Conservation (phyloP, 2,797 vertebrate species). For the Argya squamiceps region DNA sequence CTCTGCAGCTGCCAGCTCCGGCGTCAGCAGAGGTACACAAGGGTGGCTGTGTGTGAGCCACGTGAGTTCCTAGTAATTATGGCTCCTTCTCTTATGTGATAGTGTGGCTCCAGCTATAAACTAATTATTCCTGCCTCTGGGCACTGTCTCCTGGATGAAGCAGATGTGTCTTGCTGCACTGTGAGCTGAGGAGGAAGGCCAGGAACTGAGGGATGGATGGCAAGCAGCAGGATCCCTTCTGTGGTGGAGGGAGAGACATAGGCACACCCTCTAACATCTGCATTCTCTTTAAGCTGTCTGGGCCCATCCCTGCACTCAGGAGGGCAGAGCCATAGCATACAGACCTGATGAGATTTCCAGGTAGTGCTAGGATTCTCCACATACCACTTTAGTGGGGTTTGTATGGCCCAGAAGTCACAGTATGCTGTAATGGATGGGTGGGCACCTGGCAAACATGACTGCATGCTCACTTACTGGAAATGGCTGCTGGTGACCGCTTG, state of each 20-base stretch:
- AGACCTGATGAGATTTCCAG: neutral
- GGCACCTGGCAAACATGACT: neutral
- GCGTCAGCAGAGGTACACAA: neutral
- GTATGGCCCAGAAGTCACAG: neutral
- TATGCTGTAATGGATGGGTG: neutral
- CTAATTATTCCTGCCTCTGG: neutral
- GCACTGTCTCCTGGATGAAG: neutral
- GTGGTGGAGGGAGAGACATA: neutral
- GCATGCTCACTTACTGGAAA: neutral
- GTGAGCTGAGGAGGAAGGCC: neutral
- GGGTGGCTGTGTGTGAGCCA: neutral
- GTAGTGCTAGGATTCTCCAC: neutral
- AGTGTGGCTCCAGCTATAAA: neutral
- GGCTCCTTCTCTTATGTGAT: neutral
- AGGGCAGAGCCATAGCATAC: neutral
- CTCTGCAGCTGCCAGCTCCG: neutral
- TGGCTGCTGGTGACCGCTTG: accelerated
- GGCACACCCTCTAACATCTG: neutral
- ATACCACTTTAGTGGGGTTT: neutral
- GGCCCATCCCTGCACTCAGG: neutral
- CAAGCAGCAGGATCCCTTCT: neutral
- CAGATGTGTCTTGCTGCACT: neutral
- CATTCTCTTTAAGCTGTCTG: neutral
- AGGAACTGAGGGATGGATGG: neutral
- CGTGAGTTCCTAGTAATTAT: accelerated